Evolutionary conservation across 2,797 vertebrate species (phyloP).

Genomic region (Trichosurus vulpecula): DNA sequence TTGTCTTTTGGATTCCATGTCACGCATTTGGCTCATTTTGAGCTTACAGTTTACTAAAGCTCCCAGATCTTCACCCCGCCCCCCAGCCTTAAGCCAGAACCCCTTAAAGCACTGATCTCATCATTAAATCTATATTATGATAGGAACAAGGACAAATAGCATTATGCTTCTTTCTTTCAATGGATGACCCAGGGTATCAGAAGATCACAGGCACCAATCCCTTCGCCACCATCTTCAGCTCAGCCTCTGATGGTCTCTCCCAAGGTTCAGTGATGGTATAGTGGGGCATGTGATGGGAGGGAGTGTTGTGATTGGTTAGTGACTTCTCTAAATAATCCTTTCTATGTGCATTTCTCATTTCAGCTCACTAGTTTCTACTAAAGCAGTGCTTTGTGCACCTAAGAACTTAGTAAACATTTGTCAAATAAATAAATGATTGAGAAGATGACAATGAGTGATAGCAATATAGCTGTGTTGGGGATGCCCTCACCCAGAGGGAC

Average conservation of each 20-base stretch:
- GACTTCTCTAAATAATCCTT: neutral
- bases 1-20: neutral
- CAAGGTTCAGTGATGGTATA: neutral
- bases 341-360: neutral
- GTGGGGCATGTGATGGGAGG: neutral
- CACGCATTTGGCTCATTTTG: neutral
- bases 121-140: neutral
- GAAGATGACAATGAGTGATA: neutral
- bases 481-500: neutral
- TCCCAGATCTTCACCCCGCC: neutral
- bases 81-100: neutral
- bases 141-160: neutral
- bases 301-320: neutral
- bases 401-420: neutral
- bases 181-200: neutral
- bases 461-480: neutral
- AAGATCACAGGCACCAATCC: neutral
- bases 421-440: neutral
- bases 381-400: neutral
- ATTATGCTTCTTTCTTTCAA: neutral
- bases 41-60: neutral
- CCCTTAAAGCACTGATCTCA: neutral
- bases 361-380: neutral
- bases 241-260: neutral
- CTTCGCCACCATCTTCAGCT: neutral